Percentiles rank a stretch among this genome's conserved stretches.
phyloP scores from a whole-genome alignment of 2,888 invertebrate genomes.

The Chrysolina oricalcia region DNA sequence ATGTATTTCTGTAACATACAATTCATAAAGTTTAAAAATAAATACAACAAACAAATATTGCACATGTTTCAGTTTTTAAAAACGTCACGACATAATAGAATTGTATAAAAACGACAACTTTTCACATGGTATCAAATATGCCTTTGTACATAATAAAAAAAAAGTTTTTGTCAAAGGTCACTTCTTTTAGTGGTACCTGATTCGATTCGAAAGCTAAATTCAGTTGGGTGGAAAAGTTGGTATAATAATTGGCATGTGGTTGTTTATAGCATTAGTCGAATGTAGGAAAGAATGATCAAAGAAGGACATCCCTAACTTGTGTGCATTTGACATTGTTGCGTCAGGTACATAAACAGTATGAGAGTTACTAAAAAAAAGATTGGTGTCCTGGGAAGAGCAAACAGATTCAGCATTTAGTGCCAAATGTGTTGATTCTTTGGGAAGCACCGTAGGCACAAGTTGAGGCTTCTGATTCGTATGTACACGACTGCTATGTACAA shows the following conservation, averaged over 20 bases:
- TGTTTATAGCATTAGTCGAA: constrained; percentile 67
- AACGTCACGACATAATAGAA: constrained; percentile 41
- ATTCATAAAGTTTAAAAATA: constrained; percentile 35
- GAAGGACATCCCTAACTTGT: constrained; percentile 71
- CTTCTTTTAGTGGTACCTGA: constrained; percentile 52
- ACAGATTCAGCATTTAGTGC: constrained; percentile 63
- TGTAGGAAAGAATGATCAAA: constrained; percentile 71
- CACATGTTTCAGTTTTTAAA: constrained; percentile 50
- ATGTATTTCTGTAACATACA: constrained; percentile 40
- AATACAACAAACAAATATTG: constrained; percentile 57
- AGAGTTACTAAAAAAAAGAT: constrained; percentile 64
- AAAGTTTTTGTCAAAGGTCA: constrained; percentile 54
- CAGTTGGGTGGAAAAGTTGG: constrained; percentile 70
- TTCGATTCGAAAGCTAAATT: constrained; percentile 40
- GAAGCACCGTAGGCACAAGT: constrained; percentile 63
- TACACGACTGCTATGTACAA: constrained; percentile 71
- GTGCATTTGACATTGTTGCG: constrained; percentile 66
- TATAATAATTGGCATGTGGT: constrained; percentile 71
- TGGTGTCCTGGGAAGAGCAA: constrained; percentile 63
- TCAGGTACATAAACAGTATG: constrained; percentile 69
- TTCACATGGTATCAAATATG: constrained; percentile 12
- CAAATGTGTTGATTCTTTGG: constrained; percentile 65
- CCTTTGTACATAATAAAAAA: constrained; percentile 18
- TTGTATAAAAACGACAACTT: constrained; percentile 34
- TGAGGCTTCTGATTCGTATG: constrained; percentile 64